Base-by-base conservation (phyloP, 2,888 invertebrate genomes). In the Arrhopalites spinosus region DNA sequence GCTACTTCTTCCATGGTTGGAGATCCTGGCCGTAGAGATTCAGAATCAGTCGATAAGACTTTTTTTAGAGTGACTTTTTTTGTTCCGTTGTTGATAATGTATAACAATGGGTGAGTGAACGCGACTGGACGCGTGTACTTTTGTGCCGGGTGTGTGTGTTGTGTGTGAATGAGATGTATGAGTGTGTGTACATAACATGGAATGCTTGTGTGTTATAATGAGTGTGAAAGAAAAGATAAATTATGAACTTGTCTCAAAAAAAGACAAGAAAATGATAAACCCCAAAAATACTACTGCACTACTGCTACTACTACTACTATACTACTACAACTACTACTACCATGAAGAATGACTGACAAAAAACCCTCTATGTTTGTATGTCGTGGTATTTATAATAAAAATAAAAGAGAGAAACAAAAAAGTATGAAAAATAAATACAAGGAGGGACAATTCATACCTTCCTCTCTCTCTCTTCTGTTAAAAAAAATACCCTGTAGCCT, bases 1-100 rank as follows among this genome's bases (percentile, higher is more conserved):
- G 74, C 69, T 76, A 77, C 72, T 75, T 77, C 77, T 77, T 77
- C 77, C 77, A 74, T 68, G 63, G n/a, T n/a, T n/a, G 77, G 77
- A 74, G 59, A 72, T 77, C 69, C 63, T 77, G 72, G 67, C 74
- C 70, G 68, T 75, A 72, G 74, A 74, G 74, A 74, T 75, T 75
- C 74, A 72, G 61, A 71, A 72, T 71, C 71, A 71, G 36, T 43
- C 25, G 36, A 71, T 71, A 71, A 71, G 59, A 71, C 71, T 71
- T 68, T 72, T 63, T 68, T 67, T 71, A 50, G 76, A 73, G 73
- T 69, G 76, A 73, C 73, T 77, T 73, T 72, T 66, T 73, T 36
- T 69, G 69, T 76, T 69, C 50, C 68, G 59, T 76, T 53, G 29
- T 61, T 56, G 59, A 71, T 56, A 36, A 59, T 59, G 59, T 23